Evolutionary conservation across 2,797 vertebrate genomes (phyloP), one percentile per base, ranked within the genome.

Genomic region (Cossypha caffra): DNA sequence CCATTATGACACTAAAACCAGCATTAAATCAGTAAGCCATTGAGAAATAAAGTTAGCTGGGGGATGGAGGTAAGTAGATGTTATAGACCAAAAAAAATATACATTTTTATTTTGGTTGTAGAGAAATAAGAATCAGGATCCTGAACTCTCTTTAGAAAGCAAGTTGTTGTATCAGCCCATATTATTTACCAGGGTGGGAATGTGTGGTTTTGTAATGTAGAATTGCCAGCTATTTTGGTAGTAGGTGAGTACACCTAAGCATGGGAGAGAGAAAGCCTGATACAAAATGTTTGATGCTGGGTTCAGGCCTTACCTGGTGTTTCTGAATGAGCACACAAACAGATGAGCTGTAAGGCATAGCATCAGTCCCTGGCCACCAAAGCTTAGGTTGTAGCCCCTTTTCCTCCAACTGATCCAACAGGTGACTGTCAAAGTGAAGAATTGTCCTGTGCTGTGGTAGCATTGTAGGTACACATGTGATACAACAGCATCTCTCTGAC

Each of bases 291-390:
- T 82, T 25, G 24, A 16, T 18, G 18, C 35, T 85, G 35, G 13
- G 7, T 77, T 84, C 26, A 55, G 42, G 43, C n/a, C 29, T 81
- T 59, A 16, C 9, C 14, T 74, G 35, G 13, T 38, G 24, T 61
- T 92, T 55, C 37, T 71, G 67, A 51, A 25, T 9, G 25, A 73
- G 45, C 0, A 0, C 10, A 4, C 3, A 26, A 67, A n/a, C 15
- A 59, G 50, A 15, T 9, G 23, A 66, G 61, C 54, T 62, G 20
- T 33, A 35, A 63, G 55, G 20, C 19, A 24, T 5, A 68, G 31
- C 33, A 55, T 52, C 23, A 29, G 21, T 48, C 6, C 1, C 18
- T 72, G 38, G 16, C 37, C 10, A 9, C 84, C 40, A 61, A 77
- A 90, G 23, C 51, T 62, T 5, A 33, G 66, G 4, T 16, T 54